Evolutionary conservation across 2,113 vertebrate species (phyloP), one percentile per base, ranked within the genome.

Genomic region (Tetrax tetrax): DNA sequence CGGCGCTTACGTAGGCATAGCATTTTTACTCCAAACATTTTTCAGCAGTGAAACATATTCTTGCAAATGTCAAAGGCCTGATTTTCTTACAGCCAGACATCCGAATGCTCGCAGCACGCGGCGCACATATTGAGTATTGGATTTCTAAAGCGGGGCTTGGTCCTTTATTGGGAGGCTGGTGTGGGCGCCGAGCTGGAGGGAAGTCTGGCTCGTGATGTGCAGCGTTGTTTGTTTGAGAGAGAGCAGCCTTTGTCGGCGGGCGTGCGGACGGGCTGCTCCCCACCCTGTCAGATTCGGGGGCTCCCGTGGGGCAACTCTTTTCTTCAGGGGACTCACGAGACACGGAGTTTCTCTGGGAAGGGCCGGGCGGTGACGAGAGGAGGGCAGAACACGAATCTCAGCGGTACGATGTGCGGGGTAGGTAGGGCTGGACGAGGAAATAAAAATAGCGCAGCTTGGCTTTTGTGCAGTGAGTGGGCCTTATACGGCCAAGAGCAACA

Each of bases 371-470:
- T 20, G 45, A 10, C 0, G 11, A 35, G 47, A 82, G 63, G 61
- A 35, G 65, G 74, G 71, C 10, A 70, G 84, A 80, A 71, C 27
- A 2, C 3, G 33, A 50, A 18, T 28, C 16, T 14, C 31, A 31
- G 70, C 59, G 1, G 3, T 10, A 76, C 63, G 12, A n/a, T 11
- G 71, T 19, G 60, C 18, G 20, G 88, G 83, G 85, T 74, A 74
- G 92, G 93, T 78, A 66, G 83, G 56, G 80, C 76, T 56, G 83
- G 72, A 16, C 1, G 5, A 28, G 51, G 89, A 50, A 70, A 21
- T 95, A 95, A 87, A 96, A 97, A 97, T 94, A 97, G 90, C 92
- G 31, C 86, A 33, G 92, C 74, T 82, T 79, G 50, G 57, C 72
- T 92, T 91, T 94, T 92, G 95, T 89, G 96, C 96, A 80, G 16